Percentiles rank a stretch among this genome's conserved stretches.
These are phyloP conservation scores for Monoplex corrugatus DNA, from an alignment of 2,888 invertebrate genomes.

Conservation along the genomic window DNA sequence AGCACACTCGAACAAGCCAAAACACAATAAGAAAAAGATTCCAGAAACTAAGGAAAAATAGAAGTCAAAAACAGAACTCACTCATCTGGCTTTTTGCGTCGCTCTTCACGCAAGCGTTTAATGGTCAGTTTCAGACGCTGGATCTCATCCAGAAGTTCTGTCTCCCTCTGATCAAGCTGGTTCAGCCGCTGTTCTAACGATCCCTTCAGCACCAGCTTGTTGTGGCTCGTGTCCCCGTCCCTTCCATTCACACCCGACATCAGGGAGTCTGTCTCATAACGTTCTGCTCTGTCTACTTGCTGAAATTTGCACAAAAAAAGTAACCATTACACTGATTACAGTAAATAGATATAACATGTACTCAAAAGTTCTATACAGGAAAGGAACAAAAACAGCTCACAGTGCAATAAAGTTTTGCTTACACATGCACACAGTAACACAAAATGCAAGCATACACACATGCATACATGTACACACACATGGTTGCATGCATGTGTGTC, in stretches of 20 bases:
- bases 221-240: constrained; percentile 50
- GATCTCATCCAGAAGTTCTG: constrained; percentile 77
- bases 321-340: too few relatives aligned
- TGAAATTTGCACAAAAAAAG: neutral
- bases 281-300: constrained; percentile 45
- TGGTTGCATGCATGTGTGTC: too few relatives aligned
- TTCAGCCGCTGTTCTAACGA: constrained; percentile 76
- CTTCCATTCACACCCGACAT: constrained; percentile 36
- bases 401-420: too few relatives aligned
- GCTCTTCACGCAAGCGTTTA: constrained; percentile 74
- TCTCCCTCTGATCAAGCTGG: constrained; percentile 79
- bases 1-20: neutral
- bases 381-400: too few relatives aligned
- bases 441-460: too few relatives aligned
- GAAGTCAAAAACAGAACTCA: neutral
- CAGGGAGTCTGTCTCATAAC: constrained; percentile 31
- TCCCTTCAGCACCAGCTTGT: constrained; percentile 78
- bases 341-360: too few relatives aligned
- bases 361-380: too few relatives aligned
- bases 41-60: neutral
- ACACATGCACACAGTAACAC: too few relatives aligned
- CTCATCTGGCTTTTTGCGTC: constrained; percentile 56
- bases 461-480: too few relatives aligned
- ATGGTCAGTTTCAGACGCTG: constrained; percentile 69
- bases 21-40: neutral